Evolutionary conservation across 1,140 invertebrate species (phyloP), one percentile per base, ranked within the genome.

Genomic region (Nasonia giraulti): DNA sequence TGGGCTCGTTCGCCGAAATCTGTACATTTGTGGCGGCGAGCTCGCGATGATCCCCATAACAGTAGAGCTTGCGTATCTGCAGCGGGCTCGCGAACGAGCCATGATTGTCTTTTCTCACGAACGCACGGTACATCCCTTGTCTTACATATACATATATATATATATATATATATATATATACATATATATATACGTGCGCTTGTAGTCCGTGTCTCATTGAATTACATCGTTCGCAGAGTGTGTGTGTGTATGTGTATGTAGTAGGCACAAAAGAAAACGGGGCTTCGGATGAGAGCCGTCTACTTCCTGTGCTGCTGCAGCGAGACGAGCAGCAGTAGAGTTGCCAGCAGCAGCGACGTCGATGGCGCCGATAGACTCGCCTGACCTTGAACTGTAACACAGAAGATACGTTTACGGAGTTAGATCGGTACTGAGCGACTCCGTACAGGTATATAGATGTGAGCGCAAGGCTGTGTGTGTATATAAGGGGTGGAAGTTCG

Each of bases 351-450:
- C 82, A 92, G 33, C 37, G 87, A 87, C 55, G 88, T 71, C 55
- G 89, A 90, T 11, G 91, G 88, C 3, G 88, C 86, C 44, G 87
- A 81, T 47, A 88, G 33, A 83, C 83, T 91, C 23, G 89, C 91
- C 80, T 89, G 87, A 80, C 92, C 92, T 89, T 90, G 90, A 88
- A 93, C 92, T 93, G 91, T 40, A 92, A 92, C 89, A 90, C 33
- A 89, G 20, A 87, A 88, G 44, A 81, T 12, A 71, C 33, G 47
- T 75, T 40, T 2, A 17, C 27, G 12, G 27, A 79, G 23, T 68
- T 44, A 69, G 55, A 62, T 4, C 3, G 50, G 27, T 1, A 27
- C 27, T 27, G 27, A 27, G 27, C 27, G 27, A 27, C 27, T 27
- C 27, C 27, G 27, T 27, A 27, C 27, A 27, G 27, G 27, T 27